Evolutionary conservation across 2,888 invertebrate species (phyloP).

Genomic region (Autographa pulchrina): DNA sequence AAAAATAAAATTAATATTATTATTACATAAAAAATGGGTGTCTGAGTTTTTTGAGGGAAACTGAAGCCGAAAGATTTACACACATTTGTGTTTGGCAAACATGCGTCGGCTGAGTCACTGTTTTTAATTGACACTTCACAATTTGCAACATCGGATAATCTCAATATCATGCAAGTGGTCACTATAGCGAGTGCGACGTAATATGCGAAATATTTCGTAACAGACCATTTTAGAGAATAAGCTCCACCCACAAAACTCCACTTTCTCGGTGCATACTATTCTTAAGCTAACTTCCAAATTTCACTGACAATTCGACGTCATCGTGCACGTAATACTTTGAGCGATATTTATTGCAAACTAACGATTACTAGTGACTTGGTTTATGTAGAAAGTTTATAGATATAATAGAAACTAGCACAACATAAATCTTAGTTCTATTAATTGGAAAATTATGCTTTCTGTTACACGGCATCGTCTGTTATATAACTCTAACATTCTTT

Average conservation of each 20-base stretch:
- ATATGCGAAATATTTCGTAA: slow-evolving; percentile 65
- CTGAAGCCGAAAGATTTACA: slow-evolving; percentile 28
- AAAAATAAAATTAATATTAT: no score
- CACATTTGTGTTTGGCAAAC: slow-evolving; percentile 24
- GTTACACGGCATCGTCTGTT: slow-evolving; percentile 12
- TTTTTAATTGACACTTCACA: slow-evolving; percentile 61
- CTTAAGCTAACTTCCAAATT: slow-evolving; percentile 53
- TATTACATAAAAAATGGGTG: not conserved
- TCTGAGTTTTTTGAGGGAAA: not conserved
- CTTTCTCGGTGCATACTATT: slow-evolving; percentile 66
- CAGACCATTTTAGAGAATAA: slow-evolving; percentile 59
- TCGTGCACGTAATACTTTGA: slow-evolving; percentile 39
- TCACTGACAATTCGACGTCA: slow-evolving; percentile 46
- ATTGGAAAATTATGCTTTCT: slow-evolving; percentile 24
- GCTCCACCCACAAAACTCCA: slow-evolving; percentile 51
- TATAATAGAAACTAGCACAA: slow-evolving; percentile 15
- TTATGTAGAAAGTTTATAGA: slow-evolving; percentile 4
- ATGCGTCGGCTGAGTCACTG: slow-evolving; percentile 57
- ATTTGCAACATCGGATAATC: slow-evolving; percentile 46
- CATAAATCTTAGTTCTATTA: slow-evolving; percentile 11
- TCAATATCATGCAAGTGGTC: slow-evolving; percentile 31
- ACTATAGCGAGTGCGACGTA: slow-evolving; percentile 52
- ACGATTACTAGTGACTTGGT: slow-evolving; percentile 7
- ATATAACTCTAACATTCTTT: slow-evolving; percentile 8
- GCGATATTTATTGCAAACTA: slow-evolving; percentile 26